These are phyloP conservation scores for Thysanoteuthis rhombus DNA, from an alignment of 2,888 invertebrate genomes.

Conservation along the genomic window DNA sequence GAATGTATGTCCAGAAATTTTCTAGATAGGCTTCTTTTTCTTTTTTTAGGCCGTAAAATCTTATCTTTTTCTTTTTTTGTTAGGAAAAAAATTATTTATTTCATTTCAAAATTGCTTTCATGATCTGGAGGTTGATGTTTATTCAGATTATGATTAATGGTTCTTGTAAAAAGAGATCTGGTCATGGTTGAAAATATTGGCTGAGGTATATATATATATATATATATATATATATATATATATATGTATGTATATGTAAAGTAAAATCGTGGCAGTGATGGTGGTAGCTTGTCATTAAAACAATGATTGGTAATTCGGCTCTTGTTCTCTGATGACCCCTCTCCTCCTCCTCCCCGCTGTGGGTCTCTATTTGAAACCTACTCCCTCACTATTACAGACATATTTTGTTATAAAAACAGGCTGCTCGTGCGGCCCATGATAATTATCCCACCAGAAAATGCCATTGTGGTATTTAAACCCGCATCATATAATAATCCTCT, in stretches of 20 bases:
- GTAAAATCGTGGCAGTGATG: no score
- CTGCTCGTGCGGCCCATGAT: not conserved
- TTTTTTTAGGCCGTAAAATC: no score
- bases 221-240: no score
- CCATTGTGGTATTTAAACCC: not conserved
- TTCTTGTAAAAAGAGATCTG: not conserved
- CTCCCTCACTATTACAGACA: not conserved
- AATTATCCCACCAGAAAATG: not conserved
- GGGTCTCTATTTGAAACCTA: not conserved
- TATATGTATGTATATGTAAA: no score
- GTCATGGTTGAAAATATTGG: not conserved
- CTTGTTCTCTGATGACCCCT: not conserved
- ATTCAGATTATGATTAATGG: no score
- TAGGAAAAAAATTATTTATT: no score
- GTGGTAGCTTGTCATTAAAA: not conserved
- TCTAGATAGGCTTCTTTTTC: no score
- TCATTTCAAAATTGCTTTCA: no score
- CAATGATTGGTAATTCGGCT: no score
- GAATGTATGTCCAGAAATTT: no score
- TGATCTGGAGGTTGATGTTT: no score
- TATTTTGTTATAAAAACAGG: not conserved
- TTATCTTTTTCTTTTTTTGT: no score
- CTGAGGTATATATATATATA: not conserved
- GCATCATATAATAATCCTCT: not conserved
- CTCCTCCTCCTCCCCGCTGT: not conserved